Percentiles rank a stretch among this genome's conserved stretches.
These are phyloP conservation scores for Rotaria magnacalcarata DNA, from an alignment of 2,888 invertebrate species.

Conservation along the genomic window DNA sequence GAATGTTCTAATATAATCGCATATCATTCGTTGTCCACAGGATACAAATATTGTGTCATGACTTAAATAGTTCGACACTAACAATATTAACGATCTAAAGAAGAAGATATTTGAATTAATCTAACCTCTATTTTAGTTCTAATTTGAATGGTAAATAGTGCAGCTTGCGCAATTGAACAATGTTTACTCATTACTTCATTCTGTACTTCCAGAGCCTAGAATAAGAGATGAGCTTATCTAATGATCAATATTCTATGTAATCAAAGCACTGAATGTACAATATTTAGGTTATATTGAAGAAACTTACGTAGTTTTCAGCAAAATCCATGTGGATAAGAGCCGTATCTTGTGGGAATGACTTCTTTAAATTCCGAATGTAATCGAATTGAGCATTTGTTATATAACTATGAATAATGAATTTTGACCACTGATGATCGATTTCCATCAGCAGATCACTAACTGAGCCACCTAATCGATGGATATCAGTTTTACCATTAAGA, in stretches of 20 bases:
- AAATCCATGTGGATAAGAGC: neutral
- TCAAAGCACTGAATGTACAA: too few species aligned
- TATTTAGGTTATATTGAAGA: too few species aligned
- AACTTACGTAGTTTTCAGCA: neutral
- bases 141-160: neutral
- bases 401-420: neutral
- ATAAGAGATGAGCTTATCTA: too few species aligned
- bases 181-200: neutral
- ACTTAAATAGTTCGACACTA: too few species aligned
- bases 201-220: neutral
- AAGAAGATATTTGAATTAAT: too few species aligned
- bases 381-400: neutral
- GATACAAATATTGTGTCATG: too few species aligned
- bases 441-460: neutral
- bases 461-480: neutral
- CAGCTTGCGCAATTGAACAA: neutral
- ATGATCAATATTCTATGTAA: too few species aligned
- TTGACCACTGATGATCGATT: neutral
- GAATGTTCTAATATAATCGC: too few species aligned
- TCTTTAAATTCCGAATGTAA: neutral
- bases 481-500: neutral
- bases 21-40: too few species aligned
- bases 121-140: neutral
- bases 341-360: neutral
- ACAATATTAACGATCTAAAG: too few species aligned